A percentile compares a stretch with the other conserved stretches of the same genome.
phyloP scores from a whole-genome alignment of 2,888 invertebrate genomes.

The Chrysolina oricalcia region DNA sequence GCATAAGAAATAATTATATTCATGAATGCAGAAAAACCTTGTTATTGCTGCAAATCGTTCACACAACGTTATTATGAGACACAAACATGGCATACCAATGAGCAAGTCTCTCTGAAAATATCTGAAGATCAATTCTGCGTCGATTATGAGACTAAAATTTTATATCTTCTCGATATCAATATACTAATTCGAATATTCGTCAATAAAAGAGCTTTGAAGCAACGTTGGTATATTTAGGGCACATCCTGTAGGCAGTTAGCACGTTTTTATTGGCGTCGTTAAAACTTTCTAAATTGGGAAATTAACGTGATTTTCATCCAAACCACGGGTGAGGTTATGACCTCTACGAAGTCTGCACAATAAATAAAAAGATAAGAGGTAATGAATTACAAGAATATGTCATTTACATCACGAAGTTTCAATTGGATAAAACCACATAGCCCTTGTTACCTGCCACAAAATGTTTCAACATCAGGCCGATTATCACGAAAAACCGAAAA shows the following conservation, averaged over 20 bases:
- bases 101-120: neutral
- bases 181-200: no score
- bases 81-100: neutral
- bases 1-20: neutral
- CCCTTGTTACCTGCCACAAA: neutral
- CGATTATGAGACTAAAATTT: no score
- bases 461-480: no score
- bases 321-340: neutral
- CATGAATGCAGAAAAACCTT: conserved; percentile 4
- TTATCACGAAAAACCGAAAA: no score
- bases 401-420: neutral
- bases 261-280: neutral
- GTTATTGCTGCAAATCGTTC: conserved; percentile 7
- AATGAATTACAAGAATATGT: neutral
- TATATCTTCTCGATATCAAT: no score
- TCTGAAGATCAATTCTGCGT: neutral
- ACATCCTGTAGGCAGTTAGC: neutral
- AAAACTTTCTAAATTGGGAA: neutral
- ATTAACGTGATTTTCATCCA: conserved; percentile 7
- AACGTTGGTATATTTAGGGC: neutral
- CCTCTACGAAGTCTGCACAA: neutral
- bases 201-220: no score
- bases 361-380: conserved; percentile 8
- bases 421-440: neutral
- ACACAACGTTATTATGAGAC: neutral